phyloP scores from a whole-genome alignment of 2,888 invertebrate genomes.

The Steinernema carpocapsae region DNA sequence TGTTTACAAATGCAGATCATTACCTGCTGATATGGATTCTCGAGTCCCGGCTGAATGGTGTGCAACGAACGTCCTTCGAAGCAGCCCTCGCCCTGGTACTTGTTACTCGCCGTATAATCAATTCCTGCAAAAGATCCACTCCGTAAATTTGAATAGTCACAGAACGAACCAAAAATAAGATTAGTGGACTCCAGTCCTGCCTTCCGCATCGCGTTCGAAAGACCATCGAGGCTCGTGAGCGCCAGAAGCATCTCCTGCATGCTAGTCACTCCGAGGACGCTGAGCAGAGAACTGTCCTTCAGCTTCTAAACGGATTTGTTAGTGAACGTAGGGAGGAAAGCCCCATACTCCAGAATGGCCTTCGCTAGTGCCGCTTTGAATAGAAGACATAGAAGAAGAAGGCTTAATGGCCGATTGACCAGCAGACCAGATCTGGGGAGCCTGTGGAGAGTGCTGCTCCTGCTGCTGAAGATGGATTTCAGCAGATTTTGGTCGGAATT shows the following conservation, averaged over 20 bases:
- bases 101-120: conserved; percentile 73
- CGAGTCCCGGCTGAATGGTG: conserved; percentile 58
- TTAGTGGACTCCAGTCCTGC: conserved; percentile 72
- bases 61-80: conserved; percentile 71
- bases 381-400: conserved; percentile 1
- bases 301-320: conserved; percentile 42
- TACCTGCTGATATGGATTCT: conserved; percentile 72
- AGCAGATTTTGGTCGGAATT: background rate
- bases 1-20: too few species aligned
- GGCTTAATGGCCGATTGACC: background rate
- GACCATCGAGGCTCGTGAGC: conserved; percentile 67
- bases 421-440: background rate
- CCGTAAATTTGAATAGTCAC: background rate
- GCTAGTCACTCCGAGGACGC: conserved; percentile 61
- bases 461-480: conserved; percentile 8
- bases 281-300: conserved; percentile 56
- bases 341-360: conserved; percentile 8
- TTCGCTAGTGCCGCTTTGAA: conserved; percentile 16
- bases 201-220: conserved; percentile 69
- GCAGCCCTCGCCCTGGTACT: conserved; percentile 73
- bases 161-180: conserved; percentile 72
- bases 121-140: conserved; percentile 61
- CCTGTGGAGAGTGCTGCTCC: background rate
- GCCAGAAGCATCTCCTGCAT: conserved; percentile 67
- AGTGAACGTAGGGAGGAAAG: too few species aligned